These are phyloP conservation scores for Loriculus beryllinus DNA, from an alignment of 2,797 vertebrate genomes.

Conservation along the genomic window DNA sequence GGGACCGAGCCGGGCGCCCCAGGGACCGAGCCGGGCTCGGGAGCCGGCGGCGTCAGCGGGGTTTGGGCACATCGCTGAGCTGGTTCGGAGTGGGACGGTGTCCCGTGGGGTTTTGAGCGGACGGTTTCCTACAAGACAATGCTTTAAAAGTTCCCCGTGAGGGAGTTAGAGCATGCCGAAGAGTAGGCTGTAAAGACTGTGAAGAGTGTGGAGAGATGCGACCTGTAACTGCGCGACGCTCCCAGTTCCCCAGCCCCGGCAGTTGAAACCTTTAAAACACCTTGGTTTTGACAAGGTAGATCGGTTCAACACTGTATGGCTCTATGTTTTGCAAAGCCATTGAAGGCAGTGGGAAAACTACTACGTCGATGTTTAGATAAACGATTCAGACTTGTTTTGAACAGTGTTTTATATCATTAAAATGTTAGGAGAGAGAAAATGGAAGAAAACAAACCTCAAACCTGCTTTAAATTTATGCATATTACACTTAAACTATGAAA, in stretches of 20 bases:
- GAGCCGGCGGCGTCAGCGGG: neutral
- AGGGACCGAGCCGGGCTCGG: neutral
- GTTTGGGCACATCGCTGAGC: neutral
- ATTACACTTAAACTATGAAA: neutral
- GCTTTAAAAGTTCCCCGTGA: neutral
- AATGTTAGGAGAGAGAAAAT: neutral
- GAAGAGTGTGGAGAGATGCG: neutral
- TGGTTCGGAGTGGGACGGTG: too few species aligned
- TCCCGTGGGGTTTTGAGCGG: neutral
- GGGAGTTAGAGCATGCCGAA: neutral
- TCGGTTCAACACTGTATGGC: rapidly evolving
- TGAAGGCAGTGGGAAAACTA: neutral
- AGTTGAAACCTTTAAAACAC: neutral
- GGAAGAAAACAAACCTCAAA: neutral
- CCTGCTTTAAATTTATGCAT: neutral
- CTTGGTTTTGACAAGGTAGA: rapidly evolving
- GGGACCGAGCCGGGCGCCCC: neutral
- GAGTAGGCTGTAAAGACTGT: neutral
- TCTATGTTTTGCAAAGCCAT: neutral
- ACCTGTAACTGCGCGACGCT: neutral
- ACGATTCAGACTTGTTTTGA: neutral
- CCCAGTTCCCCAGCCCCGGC: rapidly evolving
- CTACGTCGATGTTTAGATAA: too few species aligned
- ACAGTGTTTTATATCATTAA: neutral
- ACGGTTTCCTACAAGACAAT: rapidly evolving